phyloP scores from a whole-genome alignment of 2,113 vertebrate genomes.

The Gallinago paraguaiae region DNA sequence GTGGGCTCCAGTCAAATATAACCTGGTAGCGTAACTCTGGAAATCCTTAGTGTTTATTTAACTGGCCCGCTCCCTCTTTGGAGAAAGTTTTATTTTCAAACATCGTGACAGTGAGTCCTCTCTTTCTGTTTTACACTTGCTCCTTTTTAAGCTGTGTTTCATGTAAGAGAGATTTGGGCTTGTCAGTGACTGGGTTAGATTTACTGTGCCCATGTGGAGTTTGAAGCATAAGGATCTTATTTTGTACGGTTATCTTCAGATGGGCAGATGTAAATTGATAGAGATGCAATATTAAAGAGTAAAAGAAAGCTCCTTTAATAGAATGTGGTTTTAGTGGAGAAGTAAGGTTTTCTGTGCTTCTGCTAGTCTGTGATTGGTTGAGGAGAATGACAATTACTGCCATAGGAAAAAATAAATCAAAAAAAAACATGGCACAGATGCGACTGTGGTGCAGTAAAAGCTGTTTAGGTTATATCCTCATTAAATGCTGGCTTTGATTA shows the following conservation, averaged over 20 bases:
- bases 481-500: neutral
- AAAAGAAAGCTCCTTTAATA: neutral
- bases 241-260: neutral
- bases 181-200: neutral
- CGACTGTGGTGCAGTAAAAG: neutral
- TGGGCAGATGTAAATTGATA: neutral
- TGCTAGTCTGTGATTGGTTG: neutral
- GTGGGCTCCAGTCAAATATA: slow-evolving; percentile 20
- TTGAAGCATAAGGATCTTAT: neutral
- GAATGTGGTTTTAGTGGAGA: neutral
- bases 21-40: neutral
- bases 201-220: neutral
- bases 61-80: neutral
- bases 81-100: neutral
- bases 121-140: neutral
- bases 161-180: neutral
- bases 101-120: neutral
- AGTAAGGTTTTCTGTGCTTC: neutral
- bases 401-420: neutral
- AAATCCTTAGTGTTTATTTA: neutral
- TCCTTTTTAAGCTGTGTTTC: neutral
- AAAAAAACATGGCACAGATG: neutral
- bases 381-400: neutral
- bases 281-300: neutral
- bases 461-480: neutral